phyloP scores from a whole-genome alignment of 2,797 vertebrate genomes.

The Enteromius radiatus region DNA sequence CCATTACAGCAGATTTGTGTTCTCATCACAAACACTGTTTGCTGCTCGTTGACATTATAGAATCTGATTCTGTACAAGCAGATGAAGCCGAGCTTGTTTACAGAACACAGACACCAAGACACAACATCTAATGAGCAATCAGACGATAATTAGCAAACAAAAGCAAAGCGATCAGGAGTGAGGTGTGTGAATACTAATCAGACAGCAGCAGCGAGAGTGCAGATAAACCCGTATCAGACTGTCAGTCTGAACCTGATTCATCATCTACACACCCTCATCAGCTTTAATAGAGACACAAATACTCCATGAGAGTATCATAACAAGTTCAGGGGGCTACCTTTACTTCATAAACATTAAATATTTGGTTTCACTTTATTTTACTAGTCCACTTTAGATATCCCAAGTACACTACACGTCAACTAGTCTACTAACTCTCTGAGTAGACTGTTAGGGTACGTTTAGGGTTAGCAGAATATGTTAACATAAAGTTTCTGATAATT shows the following conservation, averaged over 20 bases:
- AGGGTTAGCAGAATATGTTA: too few relatives aligned
- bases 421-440: too few relatives aligned
- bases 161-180: constrained; percentile 56
- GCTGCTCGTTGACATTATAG: constrained; percentile 45
- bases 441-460: too few relatives aligned
- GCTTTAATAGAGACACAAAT: background rate
- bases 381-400: too few relatives aligned
- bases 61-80: constrained; percentile 64
- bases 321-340: background rate
- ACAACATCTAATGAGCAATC: constrained; percentile 78
- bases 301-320: background rate
- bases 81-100: constrained; percentile 68
- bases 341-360: background rate
- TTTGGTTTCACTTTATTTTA: too few relatives aligned
- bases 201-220: constrained; percentile 53
- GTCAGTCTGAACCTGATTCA: background rate
- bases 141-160: constrained; percentile 78
- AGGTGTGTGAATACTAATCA: constrained; percentile 68
- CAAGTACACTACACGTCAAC: too few relatives aligned
- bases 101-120: constrained; percentile 57
- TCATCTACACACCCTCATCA: background rate
- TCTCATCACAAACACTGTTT: constrained; percentile 68
- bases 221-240: background rate
- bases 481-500: too few relatives aligned
- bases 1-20: constrained; percentile 38